Conservation (phyloP, 1,140 invertebrate species). For the Euura lappo region DNA sequence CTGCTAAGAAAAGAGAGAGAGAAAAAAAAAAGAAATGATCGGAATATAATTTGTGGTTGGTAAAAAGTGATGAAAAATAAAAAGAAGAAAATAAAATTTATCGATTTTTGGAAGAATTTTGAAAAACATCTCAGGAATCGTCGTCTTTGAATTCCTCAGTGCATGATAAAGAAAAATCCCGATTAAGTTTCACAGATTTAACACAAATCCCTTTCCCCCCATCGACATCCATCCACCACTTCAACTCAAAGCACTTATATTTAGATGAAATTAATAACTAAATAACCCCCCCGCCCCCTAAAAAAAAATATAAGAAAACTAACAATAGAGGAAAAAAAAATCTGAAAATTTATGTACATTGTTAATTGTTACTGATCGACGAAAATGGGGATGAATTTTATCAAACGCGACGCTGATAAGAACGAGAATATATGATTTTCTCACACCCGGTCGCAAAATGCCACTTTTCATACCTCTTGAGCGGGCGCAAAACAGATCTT, state of each 20-base stretch:
- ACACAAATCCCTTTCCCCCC: conserved; percentile 20
- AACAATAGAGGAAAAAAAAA: conserved; percentile 8
- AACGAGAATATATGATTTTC: no score
- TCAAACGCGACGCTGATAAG: no score
- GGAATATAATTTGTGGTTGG: not conserved
- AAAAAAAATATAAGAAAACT: conserved; percentile 21
- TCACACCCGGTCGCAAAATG: no score
- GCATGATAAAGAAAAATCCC: conserved; percentile 33
- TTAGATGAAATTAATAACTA: no score
- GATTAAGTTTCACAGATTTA: conserved; percentile 57
- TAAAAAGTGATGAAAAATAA: not conserved
- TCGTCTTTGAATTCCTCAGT: conserved; percentile 23
- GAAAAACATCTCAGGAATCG: not conserved
- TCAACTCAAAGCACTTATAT: conserved; percentile 38
- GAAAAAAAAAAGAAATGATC: not conserved
- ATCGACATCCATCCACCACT: conserved; percentile 37
- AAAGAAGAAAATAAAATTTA: not conserved
- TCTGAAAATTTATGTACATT: no score
- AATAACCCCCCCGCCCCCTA: conserved; percentile 32
- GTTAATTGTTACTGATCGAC: no score
- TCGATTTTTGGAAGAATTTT: not conserved
- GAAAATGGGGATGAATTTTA: no score
- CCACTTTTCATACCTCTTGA: no score
- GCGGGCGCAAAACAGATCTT: no score
- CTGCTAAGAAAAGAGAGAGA: not conserved